phyloP scores from a whole-genome alignment of 2,888 invertebrate genomes.

The Selenia dentaria region DNA sequence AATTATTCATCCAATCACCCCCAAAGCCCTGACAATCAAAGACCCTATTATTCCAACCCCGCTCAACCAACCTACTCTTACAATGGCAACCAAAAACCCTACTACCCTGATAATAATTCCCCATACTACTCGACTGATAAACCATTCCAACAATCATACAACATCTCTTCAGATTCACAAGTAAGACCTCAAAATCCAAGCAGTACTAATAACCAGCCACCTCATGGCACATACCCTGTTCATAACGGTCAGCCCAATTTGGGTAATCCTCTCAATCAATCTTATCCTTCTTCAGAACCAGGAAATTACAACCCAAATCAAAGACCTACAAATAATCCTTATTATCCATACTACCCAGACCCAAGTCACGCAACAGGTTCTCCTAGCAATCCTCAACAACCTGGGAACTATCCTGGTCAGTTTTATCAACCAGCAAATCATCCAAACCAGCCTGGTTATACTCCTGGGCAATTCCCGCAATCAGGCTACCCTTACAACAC shows the following conservation, averaged over 20 bases:
- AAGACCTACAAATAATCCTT: constrained; percentile 9
- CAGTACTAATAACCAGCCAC: constrained; percentile 8
- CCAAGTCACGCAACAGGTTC: constrained; percentile 7
- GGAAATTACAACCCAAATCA: constrained; percentile 7
- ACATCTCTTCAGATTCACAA: constrained; percentile 26
- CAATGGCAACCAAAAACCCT: constrained; percentile 9
- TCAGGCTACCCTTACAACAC: constrained; percentile 7
- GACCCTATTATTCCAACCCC: constrained; percentile 26
- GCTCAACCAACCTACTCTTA: constrained; percentile 24
- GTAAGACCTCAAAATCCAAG: constrained; percentile 17
- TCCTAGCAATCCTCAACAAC: constrained; percentile 21
- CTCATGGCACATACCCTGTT: constrained; percentile 9
- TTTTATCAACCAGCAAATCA: background rate
- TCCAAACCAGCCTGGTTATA: constrained; percentile 5
- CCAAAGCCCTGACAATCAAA: constrained; percentile 30
- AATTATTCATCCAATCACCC: constrained; percentile 24
- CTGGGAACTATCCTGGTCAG: constrained; percentile 20
- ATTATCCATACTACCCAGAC: constrained; percentile 19
- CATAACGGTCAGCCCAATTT: constrained; percentile 6
- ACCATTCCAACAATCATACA: constrained; percentile 19
- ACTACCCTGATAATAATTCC: constrained; percentile 25
- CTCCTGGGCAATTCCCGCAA: background rate
- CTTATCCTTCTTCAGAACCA: background rate
- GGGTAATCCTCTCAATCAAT: constrained; percentile 2
- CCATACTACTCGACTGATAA: constrained; percentile 24